phyloP scores from a whole-genome alignment of 2,113 vertebrate species.

The Upupa epops region DNA sequence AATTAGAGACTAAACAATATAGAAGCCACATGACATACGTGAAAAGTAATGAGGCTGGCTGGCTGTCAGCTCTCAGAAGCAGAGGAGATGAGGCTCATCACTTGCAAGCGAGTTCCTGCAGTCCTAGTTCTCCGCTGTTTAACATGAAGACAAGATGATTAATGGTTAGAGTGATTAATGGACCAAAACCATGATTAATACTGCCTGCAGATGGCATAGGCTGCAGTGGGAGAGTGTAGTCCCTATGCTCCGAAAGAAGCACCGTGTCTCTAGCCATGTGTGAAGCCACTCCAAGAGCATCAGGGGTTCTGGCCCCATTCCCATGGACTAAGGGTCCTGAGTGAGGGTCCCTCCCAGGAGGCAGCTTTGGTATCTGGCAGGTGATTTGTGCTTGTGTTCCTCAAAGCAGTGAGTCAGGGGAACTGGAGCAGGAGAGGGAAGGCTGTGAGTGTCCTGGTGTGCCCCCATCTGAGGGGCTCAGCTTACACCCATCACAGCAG shows the following conservation, averaged over 20 bases:
- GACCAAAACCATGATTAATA: slow-evolving; percentile 13
- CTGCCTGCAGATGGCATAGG: not conserved
- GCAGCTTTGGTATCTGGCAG: not conserved
- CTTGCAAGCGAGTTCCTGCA: not conserved
- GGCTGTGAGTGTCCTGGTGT: not conserved
- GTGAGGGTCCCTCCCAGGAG: not conserved
- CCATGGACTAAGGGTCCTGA: not conserved
- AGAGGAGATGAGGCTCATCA: slow-evolving; percentile 29
- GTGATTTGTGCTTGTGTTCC: not conserved
- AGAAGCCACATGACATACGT: slow-evolving; percentile 32
- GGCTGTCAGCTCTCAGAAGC: slow-evolving; percentile 38
- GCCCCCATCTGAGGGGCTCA: not conserved
- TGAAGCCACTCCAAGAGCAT: not conserved
- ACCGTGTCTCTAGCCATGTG: rapidly evolving
- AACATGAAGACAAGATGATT: slow-evolving; percentile 37
- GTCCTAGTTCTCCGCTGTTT: not conserved
- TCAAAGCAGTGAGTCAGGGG: not conserved
- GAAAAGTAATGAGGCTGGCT: not conserved
- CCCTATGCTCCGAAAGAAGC: not conserved
- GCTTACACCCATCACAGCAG: not conserved
- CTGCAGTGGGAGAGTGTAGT: not conserved
- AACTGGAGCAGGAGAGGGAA: not conserved
- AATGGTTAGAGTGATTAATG: slow-evolving; percentile 36
- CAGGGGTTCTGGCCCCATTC: not conserved
- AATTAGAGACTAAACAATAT: slow-evolving; percentile 43